Evolutionary conservation across 2,113 vertebrate genomes (phyloP).

Genomic region (Cettia cetti): DNA sequence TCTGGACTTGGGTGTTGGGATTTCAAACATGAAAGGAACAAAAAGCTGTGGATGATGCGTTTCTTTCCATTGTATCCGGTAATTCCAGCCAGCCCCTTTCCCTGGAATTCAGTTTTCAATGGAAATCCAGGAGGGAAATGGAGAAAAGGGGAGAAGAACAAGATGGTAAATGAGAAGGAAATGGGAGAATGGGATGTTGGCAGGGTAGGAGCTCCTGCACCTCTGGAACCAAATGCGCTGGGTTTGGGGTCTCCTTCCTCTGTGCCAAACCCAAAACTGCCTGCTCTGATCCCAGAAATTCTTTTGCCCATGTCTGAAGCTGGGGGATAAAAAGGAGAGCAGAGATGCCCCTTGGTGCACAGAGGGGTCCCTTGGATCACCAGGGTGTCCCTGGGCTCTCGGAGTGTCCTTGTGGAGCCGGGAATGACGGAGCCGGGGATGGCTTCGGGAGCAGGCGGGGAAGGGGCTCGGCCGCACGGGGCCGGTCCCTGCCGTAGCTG

Average conservation of each 20-base stretch:
- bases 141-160: not conserved
- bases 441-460: not conserved
- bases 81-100: not conserved
- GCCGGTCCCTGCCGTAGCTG: not conserved
- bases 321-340: not conserved
- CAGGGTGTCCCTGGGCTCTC: not conserved
- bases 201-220: not conserved
- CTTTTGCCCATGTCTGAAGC: accelerated
- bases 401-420: not conserved
- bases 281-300: not conserved
- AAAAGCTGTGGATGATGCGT: accelerated
- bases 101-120: accelerated
- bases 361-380: not conserved
- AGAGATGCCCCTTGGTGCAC: not conserved
- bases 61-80: accelerated
- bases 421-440: not conserved
- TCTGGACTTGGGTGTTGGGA: not conserved
- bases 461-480: not conserved
- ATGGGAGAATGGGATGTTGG: not conserved
- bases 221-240: accelerated
- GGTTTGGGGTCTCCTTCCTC: not conserved
- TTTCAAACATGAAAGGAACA: not conserved
- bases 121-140: not conserved
- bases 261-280: not conserved
- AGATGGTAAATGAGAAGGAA: not conserved